Evolutionary conservation across 2,113 vertebrate genomes (phyloP), one percentile per base, ranked within the genome.

Genomic region (Ivindomyrus marchei): DNA sequence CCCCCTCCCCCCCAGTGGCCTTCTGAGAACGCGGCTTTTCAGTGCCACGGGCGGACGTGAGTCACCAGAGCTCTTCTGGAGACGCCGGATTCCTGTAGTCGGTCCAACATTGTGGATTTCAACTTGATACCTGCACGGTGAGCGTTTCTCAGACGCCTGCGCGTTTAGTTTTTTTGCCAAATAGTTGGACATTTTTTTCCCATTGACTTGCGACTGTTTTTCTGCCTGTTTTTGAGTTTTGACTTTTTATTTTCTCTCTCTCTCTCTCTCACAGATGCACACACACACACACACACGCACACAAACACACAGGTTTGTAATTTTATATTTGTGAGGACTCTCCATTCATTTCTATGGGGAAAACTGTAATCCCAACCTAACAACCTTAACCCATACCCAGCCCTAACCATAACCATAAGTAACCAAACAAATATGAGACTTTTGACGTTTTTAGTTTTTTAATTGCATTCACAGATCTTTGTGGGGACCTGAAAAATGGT

Each of bases 101-200:
- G 24, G 45, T 87, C 49, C 85, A 53, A 39, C 53, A 36, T 88
- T 66, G 87, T 88, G 87, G 56, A 88, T 88, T 88, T 56, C 19
- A 88, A 50, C 84, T 86, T 53, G 27, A 87, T 39, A 80, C 56
- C 47, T 42, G 49, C 36, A 19, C 24, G 19, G 47, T 42, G 42
- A 92, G 84, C 80, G 17, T 31, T 88, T 88, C 50, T 62, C 88
- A 58, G 70, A 86, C 85, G 84, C 56, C 53, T 19, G 6, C 17
- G 70, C 88, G 1, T 13, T 6, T 70, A 15, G 24, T 53, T 90
- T 90, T 88, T 89, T 86, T 89, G 10, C 53, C 21, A n/a, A 90
- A 90, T 88, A 90, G 39, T 58, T 91, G 89, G 90, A 88, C 83
- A 56, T 39, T 45, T 77, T 89, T 88, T 88, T 87, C 62, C 89